phyloP scores from a whole-genome alignment of 2,113 vertebrate genomes.

The Steatornis caripensis region DNA sequence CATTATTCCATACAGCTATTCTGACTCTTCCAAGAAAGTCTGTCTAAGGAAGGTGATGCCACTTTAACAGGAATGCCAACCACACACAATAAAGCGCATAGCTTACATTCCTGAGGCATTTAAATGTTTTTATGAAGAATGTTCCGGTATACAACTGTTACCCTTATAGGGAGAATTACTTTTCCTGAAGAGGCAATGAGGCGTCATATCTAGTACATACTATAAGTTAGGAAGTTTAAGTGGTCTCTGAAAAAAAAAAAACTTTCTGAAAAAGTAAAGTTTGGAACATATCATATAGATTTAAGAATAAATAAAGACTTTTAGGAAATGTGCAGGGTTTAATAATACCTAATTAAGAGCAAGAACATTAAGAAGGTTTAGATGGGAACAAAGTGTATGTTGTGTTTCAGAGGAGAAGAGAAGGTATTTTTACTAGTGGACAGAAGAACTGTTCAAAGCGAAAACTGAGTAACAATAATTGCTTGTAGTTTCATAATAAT shows the following conservation, averaged over 20 bases:
- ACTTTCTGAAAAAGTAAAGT: not conserved
- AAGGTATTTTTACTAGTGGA: not conserved
- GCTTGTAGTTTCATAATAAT: not conserved
- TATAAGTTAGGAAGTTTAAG: not conserved
- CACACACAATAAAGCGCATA: not conserved
- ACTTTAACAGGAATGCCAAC: not conserved
- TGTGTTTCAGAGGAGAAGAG: not conserved
- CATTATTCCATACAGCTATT: not conserved
- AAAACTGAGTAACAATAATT: not conserved
- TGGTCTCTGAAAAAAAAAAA: not conserved
- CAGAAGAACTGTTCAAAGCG: not conserved
- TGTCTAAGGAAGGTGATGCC: not conserved
- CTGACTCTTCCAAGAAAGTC: not conserved
- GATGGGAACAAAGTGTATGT: not conserved
- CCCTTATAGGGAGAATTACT: not conserved
- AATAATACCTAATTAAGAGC: not conserved
- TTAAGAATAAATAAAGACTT: not conserved
- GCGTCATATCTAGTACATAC: not conserved
- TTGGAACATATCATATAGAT: not conserved
- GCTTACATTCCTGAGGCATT: not conserved
- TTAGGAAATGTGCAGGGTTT: not conserved
- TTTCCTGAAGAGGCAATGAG: not conserved
- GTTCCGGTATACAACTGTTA: not conserved
- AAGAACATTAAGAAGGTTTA: not conserved
- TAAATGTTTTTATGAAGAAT: not conserved